Base-by-base conservation (phyloP, 2,888 invertebrate species). In the Dynastes grantii region DNA sequence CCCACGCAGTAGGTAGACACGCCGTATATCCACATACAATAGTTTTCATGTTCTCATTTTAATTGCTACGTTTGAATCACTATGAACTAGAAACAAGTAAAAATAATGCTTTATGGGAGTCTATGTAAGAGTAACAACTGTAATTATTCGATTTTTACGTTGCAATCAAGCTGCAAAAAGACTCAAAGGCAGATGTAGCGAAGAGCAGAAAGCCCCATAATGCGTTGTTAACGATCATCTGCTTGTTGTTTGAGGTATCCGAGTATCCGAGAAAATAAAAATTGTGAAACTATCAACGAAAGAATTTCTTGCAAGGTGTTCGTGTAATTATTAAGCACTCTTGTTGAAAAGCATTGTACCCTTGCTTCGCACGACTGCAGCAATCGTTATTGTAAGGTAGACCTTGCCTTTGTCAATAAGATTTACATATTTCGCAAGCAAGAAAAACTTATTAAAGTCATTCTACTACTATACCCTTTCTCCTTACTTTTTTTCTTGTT, bases 321-420 rank as follows among this genome's bases (percentile, higher is more conserved):
- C n/a, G 67, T 2, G n/a, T 70, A 70, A 53, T 58, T 32, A 71
- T 55, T 32, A 71, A 53, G 37, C 49, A 37, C 16, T 58, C 4
- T 27, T 22, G 37, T 45, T 16, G 51, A 68, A 49, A 32, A 49
- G n/a, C n/a, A 55, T 29, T 37, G 49, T 53, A 70, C 53, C 53
- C 32, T 32, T 32, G 1, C 40, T 58, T 71, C 71, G 9, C 71
- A 58, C 58, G 71, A 37, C 16, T 55, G 4, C 0, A 37, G 16
- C n/a, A 71, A 55, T 37, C 37, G 22, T 55, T 55, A 11, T 61
- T 61, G 61, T 27, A 27, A 61, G 29, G 53, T 6, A 55, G 45
- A 45, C 45, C 11, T 45, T 45, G 45, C 1, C 0, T 9, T 45
- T 45, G 11, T 45, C 8, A 9, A 45, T 45, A 45, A 5, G 9